Evolutionary conservation across 2,888 invertebrate species (phyloP).

Genomic region (Chrysolina haemoptera): DNA sequence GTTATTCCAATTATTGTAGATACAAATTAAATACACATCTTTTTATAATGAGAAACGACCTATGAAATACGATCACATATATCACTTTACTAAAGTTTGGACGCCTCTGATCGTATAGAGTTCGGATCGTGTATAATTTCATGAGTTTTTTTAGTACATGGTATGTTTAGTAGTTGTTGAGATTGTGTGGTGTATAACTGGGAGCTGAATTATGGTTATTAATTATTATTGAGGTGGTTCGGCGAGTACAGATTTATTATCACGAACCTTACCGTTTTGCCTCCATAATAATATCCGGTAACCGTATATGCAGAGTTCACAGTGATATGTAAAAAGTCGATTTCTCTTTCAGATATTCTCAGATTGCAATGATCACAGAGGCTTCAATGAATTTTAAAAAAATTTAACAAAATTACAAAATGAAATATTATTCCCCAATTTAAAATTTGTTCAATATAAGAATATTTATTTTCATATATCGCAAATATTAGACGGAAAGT

Average conservation of each 20-base stretch:
- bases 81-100: neutral
- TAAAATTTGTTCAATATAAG: no score
- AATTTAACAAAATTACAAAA: no score
- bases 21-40: no score
- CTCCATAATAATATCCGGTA: neutral
- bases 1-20: no score
- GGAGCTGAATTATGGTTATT: slow-evolving; percentile 18
- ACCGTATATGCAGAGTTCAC: neutral
- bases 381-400: no score
- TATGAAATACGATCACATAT: neutral
- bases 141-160: neutral
- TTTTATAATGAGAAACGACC: no score
- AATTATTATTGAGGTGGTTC: slow-evolving; percentile 13
- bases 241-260: neutral
- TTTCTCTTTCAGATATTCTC: neutral
- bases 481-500: no score
- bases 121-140: neutral
- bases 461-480: no score
- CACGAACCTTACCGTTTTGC: slow-evolving; percentile 11
- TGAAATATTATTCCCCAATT: no score
- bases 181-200: slow-evolving; percentile 11
- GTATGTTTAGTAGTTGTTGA: slow-evolving; percentile 3
- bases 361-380: neutral
- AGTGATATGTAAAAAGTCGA: neutral
- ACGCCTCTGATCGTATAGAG: slow-evolving; percentile 8